These are phyloP conservation scores for Chaetorhynchus papuensis DNA, from an alignment of 2,113 vertebrate genomes.

Conservation along the genomic window DNA sequence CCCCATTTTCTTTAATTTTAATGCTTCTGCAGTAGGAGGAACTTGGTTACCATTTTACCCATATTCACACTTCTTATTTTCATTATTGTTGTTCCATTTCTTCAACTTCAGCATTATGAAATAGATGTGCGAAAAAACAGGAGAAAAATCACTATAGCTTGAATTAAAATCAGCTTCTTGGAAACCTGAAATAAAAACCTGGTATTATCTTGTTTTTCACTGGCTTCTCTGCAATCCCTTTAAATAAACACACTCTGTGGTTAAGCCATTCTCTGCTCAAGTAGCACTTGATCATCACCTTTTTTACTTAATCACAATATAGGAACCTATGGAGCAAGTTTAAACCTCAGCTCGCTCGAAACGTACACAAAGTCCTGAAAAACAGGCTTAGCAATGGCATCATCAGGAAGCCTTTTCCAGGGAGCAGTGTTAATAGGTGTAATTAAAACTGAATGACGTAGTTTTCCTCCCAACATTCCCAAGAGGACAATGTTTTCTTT, in stretches of 20 bases:
- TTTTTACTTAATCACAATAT: neutral
- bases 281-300: neutral
- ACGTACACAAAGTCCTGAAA: neutral
- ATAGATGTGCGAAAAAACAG: neutral
- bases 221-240: neutral
- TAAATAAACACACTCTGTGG: neutral
- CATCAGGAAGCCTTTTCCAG: neutral
- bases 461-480: neutral
- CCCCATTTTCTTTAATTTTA: fast-evolving
- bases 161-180: neutral
- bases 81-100: neutral
- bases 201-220: neutral
- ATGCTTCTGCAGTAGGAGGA: neutral
- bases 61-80: neutral
- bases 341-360: neutral
- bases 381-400: constrained; percentile 29
- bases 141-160: neutral
- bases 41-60: neutral
- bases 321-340: neutral
- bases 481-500: constrained; percentile 25
- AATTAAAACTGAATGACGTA: constrained; percentile 26
- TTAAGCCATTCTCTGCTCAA: neutral
- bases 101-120: neutral
- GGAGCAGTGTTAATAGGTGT: neutral
- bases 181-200: neutral